phyloP scores from a whole-genome alignment of 2,113 vertebrate species.

The Stegastes partitus region DNA sequence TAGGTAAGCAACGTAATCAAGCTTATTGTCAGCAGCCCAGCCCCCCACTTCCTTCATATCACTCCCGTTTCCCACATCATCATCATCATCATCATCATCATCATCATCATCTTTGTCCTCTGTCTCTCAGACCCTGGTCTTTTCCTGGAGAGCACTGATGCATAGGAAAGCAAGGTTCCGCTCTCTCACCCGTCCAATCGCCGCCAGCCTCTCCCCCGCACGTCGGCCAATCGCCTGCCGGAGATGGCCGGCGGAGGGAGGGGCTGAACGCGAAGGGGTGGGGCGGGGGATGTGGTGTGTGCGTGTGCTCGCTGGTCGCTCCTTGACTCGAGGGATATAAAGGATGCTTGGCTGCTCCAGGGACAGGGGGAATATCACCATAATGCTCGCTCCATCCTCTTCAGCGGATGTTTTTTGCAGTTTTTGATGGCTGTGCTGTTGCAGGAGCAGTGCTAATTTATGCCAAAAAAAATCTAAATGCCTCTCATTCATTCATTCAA shows the following conservation, averaged over 20 bases:
- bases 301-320: conserved; percentile 50
- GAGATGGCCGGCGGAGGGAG: conserved; percentile 35
- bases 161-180: conserved; percentile 65
- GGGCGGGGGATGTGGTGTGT: conserved; percentile 15
- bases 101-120: conserved; percentile 68
- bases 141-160: conserved; percentile 75
- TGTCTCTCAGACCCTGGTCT: conserved; percentile 39
- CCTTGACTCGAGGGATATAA: conserved; percentile 67
- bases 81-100: conserved; percentile 25
- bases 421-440: conserved; percentile 32
- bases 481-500: conserved; percentile 30
- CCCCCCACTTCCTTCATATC: not conserved
- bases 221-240: conserved; percentile 54
- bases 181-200: conserved; percentile 65
- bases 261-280: conserved; percentile 35
- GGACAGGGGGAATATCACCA: conserved; percentile 46
- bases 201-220: conserved; percentile 49
- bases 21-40: not conserved
- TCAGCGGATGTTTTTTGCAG: conserved; percentile 16
- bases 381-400: conserved; percentile 37
- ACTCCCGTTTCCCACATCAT: not conserved
- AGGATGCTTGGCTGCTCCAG: conserved; percentile 73
- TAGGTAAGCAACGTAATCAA: not conserved
- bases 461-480: not conserved
- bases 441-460: conserved; percentile 14